A percentile compares a stretch with the other conserved stretches of the same genome.
Conservation (phyloP, 2,113 vertebrate species). For the Neolamprologus sp. region DNA sequence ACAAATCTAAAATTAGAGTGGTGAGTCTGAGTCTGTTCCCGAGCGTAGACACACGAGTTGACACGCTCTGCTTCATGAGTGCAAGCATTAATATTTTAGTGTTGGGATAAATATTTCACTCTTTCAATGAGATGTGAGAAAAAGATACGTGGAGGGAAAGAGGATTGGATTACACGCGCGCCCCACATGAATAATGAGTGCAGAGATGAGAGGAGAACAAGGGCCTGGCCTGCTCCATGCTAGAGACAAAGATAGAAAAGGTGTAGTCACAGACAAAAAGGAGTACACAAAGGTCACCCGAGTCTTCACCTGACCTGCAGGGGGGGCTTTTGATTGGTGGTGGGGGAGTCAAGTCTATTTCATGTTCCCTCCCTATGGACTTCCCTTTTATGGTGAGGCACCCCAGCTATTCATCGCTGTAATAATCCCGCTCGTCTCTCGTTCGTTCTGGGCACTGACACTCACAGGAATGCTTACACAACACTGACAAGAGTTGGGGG, state of each 20-base stretch:
- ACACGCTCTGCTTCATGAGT: not conserved
- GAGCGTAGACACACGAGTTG: not conserved
- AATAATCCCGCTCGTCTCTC: conserved; percentile 12
- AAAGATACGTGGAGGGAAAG: conserved; percentile 29
- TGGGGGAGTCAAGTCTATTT: not conserved
- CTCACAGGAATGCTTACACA: conserved; percentile 29
- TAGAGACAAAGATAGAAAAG: not conserved
- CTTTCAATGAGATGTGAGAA: conserved; percentile 48
- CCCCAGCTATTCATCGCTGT: conserved; percentile 38
- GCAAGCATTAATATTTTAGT: conserved; percentile 62
- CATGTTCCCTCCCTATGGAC: conserved; percentile 19
- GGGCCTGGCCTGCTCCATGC: not conserved
- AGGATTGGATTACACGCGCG: conserved; percentile 29
- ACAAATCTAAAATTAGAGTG: not conserved
- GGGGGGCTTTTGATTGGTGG: not conserved
- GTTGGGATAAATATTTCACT: conserved; percentile 64
- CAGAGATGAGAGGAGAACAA: conserved; percentile 44
- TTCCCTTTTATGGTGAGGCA: conserved; percentile 70
- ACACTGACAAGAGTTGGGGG: conserved; percentile 1
- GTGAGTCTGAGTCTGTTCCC: not conserved
- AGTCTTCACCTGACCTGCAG: conserved; percentile 8
- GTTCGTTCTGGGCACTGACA: conserved; percentile 33
- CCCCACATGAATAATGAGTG: conserved; percentile 50
- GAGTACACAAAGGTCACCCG: not conserved
- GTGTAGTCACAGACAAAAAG: not conserved